Base-by-base conservation (phyloP, 2,888 invertebrate species). In the Ichneumoninae sp. region DNA sequence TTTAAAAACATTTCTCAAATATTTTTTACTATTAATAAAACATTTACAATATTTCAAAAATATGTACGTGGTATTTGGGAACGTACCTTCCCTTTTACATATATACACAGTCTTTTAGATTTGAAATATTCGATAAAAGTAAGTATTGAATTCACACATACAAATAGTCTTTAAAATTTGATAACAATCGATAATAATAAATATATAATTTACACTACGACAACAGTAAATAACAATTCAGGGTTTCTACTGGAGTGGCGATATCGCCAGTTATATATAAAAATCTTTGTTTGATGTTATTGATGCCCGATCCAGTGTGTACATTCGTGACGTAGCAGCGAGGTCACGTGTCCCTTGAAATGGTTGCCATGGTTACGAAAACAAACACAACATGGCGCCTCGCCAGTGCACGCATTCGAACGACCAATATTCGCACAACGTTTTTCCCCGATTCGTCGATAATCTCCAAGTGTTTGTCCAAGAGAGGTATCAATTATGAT, bases 401-500 rank as follows among this genome's bases (percentile, higher is more conserved):
- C 44, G 4, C 22, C 36, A 40, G 19, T 40, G 4, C 6, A 22
- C 36, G 44, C 22, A 40, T 10, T 50, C 7, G 7, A 40, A n/a
- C 8, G 16, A 30, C 50, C 19, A 13, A 1, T 0, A 40, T 40
- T 33, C 26, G 4, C 16, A 22, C 44, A 8, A 36, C 13, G 40
- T 68, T 65, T 22, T n/a, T 47, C 16, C 2, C 26, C 10, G 36
- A 57, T 40, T 75, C 30, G 44, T 52, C 19, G 47, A 57, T 7
- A 57, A 44, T 44, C 44, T 44, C 44, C 16, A 16, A 13, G 44
- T 44, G 44, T 44, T 44, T 44, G 16, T 13, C 16, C 16, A 4
- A 3, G 44, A 16, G 4, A 44, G 3, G 44, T 13, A 47, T 30
- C 33, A 54, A 79, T 76, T 36, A 92, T 91, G 91, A 87, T 89